Evolutionary conservation across 2,888 invertebrate species (phyloP), one percentile per base, ranked within the genome.

Genomic region (Clivina fossor): DNA sequence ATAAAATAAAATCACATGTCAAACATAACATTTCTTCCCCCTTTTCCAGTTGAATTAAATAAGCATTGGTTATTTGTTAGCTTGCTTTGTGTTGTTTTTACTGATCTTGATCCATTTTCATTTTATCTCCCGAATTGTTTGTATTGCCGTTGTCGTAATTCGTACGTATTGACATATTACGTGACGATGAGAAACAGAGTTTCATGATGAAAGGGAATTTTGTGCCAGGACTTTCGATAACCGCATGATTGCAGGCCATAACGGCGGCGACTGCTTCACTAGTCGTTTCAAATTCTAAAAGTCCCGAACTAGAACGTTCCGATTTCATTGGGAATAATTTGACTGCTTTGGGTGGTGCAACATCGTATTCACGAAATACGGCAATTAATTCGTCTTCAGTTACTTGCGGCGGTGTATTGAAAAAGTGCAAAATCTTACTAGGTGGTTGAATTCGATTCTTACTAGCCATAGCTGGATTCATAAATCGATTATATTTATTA

Each of bases 391-490:
- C 90, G 16, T 91, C 92, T 73, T 97, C 96, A 58, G 89, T 87
- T 66, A 97, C 86, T 72, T 90, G 91, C 28, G 95, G 94, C 51
- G 99, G 98, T 59, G 97, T 96, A 78, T 99, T 99, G 83, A 95
- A 99, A 81, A 96, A 99, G 74, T 99, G 98, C 64, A 99, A 82
- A 69, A 94, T 93, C 86, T 95, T 95, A 65, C 94, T 92, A 43
- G 96, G 95, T 71, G 93, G 92, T 75, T 93, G 93, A 80, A 98
- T 95, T 72, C 96, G 86, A 79, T 99, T 99, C 81, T 98, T 97
- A 78, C 91, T 89, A 60, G 97, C 95, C 80, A 94, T 92, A 61
- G 93, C 92, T 43, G 94, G 93, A 66, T 93, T 96, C 65, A 93
- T 84, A 80, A 96, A 98, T 69, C 97, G 83, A 79, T 98, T 98